Evolutionary conservation across 2,888 invertebrate genomes (phyloP).

Genomic region (Sclerodermus sp.): DNA sequence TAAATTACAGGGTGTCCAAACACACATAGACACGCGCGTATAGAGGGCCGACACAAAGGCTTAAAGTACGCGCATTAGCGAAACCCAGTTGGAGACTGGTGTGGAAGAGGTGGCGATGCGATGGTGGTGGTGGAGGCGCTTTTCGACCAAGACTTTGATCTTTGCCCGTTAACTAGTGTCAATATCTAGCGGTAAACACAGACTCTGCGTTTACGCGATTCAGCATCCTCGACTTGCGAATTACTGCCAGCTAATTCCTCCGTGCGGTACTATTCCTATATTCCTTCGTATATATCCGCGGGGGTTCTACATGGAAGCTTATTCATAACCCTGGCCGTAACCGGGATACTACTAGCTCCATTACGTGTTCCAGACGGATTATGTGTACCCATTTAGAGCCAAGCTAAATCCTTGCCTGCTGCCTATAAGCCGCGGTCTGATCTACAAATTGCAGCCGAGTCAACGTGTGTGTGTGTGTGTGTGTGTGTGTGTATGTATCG

Average conservation of each 20-base stretch:
- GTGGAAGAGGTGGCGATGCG: no score
- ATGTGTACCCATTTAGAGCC: slow-evolving; percentile 23
- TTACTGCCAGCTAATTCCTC: slow-evolving; percentile 14
- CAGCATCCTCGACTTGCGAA: neutral
- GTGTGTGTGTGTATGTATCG: neutral
- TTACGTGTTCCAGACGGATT: slow-evolving; percentile 27
- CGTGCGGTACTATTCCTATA: neutral
- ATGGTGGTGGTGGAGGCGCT: no score
- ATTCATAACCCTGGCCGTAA: slow-evolving; percentile 29
- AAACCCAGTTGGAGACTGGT: no score
- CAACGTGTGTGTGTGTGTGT: neutral
- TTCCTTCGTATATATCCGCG: neutral
- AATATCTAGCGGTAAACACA: no score
- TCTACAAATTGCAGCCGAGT: slow-evolving; percentile 20
- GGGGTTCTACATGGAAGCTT: slow-evolving; percentile 17
- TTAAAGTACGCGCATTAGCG: no score
- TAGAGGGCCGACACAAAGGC: no score
- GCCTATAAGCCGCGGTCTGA: slow-evolving; percentile 7
- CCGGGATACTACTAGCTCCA: slow-evolving; percentile 17
- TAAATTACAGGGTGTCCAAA: no score
- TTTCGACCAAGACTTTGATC: no score
- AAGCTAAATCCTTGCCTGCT: slow-evolving; percentile 17
- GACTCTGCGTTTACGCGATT: neutral
- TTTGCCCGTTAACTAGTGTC: no score
- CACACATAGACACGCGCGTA: no score